Conservation (phyloP, 1,140 invertebrate species). For the Ostrea edulis region DNA sequence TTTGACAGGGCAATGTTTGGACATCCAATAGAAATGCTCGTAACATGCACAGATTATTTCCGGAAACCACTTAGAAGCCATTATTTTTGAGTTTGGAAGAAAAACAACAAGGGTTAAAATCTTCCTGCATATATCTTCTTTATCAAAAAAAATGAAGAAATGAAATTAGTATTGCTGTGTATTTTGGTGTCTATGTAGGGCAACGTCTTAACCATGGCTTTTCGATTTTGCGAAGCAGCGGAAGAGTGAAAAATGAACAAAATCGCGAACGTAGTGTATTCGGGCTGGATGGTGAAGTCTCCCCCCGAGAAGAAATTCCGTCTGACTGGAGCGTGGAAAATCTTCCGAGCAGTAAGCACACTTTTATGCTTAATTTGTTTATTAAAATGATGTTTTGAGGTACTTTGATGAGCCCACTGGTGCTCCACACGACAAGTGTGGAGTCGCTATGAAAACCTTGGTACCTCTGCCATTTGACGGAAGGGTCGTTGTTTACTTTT, state of each 20-base stretch:
- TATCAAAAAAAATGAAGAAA: background rate
- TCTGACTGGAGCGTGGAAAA: conserved; percentile 71
- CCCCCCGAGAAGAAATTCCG: conserved; percentile 73
- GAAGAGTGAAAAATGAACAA: conserved; percentile 61
- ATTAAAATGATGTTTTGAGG: background rate
- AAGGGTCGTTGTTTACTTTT: too few relatives aligned
- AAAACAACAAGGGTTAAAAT: conserved; percentile 31
- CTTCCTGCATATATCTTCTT: conserved; percentile 39
- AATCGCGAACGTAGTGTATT: conserved; percentile 71
- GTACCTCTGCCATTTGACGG: too few relatives aligned
- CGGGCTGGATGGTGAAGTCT: conserved; percentile 76
- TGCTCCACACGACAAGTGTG: background rate
- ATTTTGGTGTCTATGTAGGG: background rate
- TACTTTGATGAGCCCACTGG: background rate
- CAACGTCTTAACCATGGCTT: background rate
- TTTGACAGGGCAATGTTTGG: conserved; percentile 7
- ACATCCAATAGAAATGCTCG: conserved; percentile 14
- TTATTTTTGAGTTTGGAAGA: conserved; percentile 20
- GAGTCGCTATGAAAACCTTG: background rate
- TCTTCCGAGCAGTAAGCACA: conserved; percentile 74
- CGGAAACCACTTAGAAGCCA: conserved; percentile 30
- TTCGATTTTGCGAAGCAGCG: background rate
- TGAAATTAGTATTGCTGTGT: background rate
- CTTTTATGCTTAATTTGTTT: background rate
- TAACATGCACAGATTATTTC: conserved; percentile 20